Conservation (phyloP, 92 coral and sea anemone species). For the Micromussa lordhowensis region DNA sequence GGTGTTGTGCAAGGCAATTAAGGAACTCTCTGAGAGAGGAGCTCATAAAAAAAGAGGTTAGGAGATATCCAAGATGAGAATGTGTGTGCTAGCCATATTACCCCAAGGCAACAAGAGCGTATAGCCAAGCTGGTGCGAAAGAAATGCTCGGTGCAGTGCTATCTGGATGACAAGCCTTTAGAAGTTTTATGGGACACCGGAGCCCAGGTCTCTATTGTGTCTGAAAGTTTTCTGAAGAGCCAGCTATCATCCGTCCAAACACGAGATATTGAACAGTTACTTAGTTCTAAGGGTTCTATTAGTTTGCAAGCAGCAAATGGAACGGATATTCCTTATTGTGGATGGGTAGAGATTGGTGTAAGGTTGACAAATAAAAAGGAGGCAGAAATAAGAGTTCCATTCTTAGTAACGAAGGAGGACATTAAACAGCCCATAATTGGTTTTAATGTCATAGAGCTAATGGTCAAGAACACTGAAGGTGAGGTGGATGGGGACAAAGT, state of each 20-base stretch:
- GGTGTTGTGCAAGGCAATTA: slow-evolving; percentile 57
- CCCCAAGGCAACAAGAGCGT: slow-evolving; percentile 56
- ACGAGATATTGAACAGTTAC: slow-evolving; percentile 40
- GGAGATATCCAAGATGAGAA: slow-evolving; percentile 41
- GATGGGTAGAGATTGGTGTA: slow-evolving; percentile 73
- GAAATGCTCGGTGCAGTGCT: slow-evolving; percentile 61
- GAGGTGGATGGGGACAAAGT: slow-evolving; percentile 29
- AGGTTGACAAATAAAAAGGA: slow-evolving; percentile 45
- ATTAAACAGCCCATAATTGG: slow-evolving; percentile 78
- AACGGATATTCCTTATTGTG: slow-evolving; percentile 66
- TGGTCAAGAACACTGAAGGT: slow-evolving; percentile 49
- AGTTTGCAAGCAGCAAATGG: slow-evolving; percentile 81
- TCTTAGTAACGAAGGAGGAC: slow-evolving; percentile 67
- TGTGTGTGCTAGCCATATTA: slow-evolving; percentile 58
- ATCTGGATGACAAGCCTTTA: slow-evolving; percentile 36
- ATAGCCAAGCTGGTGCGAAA: slow-evolving; percentile 62
- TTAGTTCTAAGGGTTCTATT: slow-evolving; percentile 42
- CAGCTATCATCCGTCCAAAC: too few species aligned
- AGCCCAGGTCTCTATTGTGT: slow-evolving; percentile 65
- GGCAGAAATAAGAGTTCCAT: slow-evolving; percentile 64
- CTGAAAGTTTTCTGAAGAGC: too few species aligned
- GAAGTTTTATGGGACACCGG: slow-evolving; percentile 81
- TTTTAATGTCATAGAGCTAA: slow-evolving; percentile 74
- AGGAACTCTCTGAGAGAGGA: slow-evolving; percentile 46
- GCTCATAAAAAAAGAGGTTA: slow-evolving; percentile 35